phyloP scores from a whole-genome alignment of 2,797 vertebrate species.

The Pitangus sulphuratus region DNA sequence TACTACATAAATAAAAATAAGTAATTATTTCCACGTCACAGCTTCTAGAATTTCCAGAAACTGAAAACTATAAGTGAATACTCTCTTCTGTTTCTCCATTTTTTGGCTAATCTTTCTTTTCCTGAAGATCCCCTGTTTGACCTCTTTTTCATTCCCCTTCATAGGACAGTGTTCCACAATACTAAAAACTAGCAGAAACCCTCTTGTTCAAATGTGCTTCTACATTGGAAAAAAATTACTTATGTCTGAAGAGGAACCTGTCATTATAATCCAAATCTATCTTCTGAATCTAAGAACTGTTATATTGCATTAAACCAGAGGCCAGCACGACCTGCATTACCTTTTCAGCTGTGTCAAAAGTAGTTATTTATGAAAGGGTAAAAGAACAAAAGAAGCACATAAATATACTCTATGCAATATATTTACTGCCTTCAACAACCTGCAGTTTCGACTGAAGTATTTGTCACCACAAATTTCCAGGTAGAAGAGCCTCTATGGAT shows the following conservation, averaged over 20 bases:
- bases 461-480: neutral
- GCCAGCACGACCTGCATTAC: neutral
- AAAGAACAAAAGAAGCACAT: neutral
- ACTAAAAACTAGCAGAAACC: neutral
- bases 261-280: neutral
- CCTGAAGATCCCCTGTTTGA: neutral
- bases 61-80: neutral
- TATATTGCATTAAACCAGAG: neutral
- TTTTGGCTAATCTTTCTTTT: neutral
- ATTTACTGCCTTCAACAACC: neutral
- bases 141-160: neutral
- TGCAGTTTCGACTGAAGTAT: neutral
- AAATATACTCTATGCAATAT: neutral
- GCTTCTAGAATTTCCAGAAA: neutral
- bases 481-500: neutral
- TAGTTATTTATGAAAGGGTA: neutral
- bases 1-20: neutral
- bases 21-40: neutral
- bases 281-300: neutral
- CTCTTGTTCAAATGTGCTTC: neutral
- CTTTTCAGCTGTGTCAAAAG: neutral
- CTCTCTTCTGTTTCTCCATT: neutral
- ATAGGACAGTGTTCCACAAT: neutral
- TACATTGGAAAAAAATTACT: neutral
- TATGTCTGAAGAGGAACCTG: neutral